A percentile compares a stretch with the other conserved stretches of the same genome.
These are phyloP conservation scores for Eidolon dupreanum DNA, from an alignment of 2,797 vertebrate species.

Conservation along the genomic window DNA sequence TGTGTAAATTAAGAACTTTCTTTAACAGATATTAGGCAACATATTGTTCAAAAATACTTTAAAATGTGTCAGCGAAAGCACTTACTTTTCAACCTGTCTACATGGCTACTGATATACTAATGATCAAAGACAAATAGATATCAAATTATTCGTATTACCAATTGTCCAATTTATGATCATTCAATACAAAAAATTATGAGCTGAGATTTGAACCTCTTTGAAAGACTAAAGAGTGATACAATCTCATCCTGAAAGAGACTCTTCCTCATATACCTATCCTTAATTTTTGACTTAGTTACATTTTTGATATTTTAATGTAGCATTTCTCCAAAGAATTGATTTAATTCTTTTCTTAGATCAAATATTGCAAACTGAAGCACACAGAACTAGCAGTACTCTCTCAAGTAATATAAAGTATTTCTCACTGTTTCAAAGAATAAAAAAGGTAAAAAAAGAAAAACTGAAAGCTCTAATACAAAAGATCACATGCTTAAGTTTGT, in stretches of 20 bases:
- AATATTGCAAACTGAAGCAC: not conserved
- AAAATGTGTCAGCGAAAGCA: conserved; percentile 45
- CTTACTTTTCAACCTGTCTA: not conserved
- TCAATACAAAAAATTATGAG: not conserved
- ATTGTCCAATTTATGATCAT: not conserved
- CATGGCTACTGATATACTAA: not conserved
- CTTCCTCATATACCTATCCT: not conserved
- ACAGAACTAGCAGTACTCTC: conserved; percentile 23
- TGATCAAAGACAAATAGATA: not conserved
- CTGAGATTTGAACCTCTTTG: not conserved
- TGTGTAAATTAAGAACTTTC: not conserved
- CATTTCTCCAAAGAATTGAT: conserved; percentile 21
- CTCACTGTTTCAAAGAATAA: not conserved
- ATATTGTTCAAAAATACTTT: conserved; percentile 23
- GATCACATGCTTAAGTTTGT: not conserved
- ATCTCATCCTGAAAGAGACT: not conserved
- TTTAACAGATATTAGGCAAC: not conserved
- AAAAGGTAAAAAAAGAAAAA: not conserved
- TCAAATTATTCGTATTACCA: not conserved
- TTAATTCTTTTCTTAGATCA: not conserved
- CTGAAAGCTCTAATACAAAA: not conserved
- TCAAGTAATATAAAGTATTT: not conserved
- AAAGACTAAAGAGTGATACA: not conserved
- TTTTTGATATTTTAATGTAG: conserved; percentile 46
- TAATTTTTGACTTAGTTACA: conserved; percentile 18